These are phyloP conservation scores for Plutomurus gul DNA, from an alignment of 1,140 invertebrate genomes.

Conservation along the genomic window DNA sequence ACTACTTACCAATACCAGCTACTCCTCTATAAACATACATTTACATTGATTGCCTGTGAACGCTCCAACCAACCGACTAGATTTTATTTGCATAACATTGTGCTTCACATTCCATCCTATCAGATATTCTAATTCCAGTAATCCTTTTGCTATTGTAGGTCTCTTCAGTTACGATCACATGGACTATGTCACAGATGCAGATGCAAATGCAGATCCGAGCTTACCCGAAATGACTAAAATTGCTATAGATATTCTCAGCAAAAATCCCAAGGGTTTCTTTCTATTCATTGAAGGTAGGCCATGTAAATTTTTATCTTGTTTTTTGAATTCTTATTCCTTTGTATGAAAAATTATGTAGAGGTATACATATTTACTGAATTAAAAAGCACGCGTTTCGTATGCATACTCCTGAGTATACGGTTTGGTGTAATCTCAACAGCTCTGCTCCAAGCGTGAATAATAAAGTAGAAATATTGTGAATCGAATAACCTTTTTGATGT, in stretches of 20 bases:
- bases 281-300: slow-evolving; percentile 82
- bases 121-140: neutral
- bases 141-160: slow-evolving; percentile 56
- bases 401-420: too few relatives aligned
- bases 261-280: slow-evolving; percentile 81
- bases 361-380: too few relatives aligned
- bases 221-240: slow-evolving; percentile 80
- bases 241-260: slow-evolving; percentile 76
- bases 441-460: too few relatives aligned
- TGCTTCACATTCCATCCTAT: neutral
- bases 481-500: too few relatives aligned
- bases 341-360: too few relatives aligned
- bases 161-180: slow-evolving; percentile 65
- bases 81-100: neutral
- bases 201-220: slow-evolving; percentile 71
- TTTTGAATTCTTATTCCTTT: neutral
- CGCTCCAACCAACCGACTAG: neutral
- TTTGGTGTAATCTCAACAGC: too few relatives aligned
- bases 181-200: slow-evolving; percentile 64
- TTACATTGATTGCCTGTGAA: neutral
- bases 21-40: too few relatives aligned
- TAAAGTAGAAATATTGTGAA: too few relatives aligned
- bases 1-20: too few relatives aligned
- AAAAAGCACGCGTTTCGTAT: too few relatives aligned
- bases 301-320: neutral